Conservation (phyloP, 2,113 vertebrate genomes). For the Forbesichthys agassizii region DNA sequence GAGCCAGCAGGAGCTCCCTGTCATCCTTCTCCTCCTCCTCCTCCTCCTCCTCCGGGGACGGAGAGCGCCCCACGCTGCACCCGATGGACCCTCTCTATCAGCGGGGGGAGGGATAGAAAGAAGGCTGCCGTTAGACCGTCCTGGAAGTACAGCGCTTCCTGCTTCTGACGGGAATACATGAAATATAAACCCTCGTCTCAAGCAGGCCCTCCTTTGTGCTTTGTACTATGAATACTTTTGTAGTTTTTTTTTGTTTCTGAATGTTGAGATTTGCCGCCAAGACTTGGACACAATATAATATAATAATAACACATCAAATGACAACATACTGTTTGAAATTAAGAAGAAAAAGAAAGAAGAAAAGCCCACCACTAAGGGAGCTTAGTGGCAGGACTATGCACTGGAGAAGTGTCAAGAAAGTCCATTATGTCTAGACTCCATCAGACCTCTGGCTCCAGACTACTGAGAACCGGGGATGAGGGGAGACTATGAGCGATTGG, state of each 20-base stretch:
- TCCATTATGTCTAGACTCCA: slow-evolving; percentile 61
- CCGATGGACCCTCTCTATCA: slow-evolving; percentile 61
- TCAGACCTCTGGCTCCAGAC: slow-evolving; percentile 67
- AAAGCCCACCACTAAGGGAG: slow-evolving; percentile 40
- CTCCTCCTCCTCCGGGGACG: slow-evolving; percentile 75
- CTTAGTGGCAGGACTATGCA: slow-evolving; percentile 28
- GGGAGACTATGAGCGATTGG: slow-evolving; percentile 60
- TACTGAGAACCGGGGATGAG: slow-evolving; percentile 62
- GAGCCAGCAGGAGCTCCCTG: slow-evolving; percentile 76
- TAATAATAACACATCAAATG: slow-evolving; percentile 4
- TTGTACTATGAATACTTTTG: background rate
- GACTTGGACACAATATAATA: slow-evolving; percentile 25
- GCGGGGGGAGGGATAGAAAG: background rate
- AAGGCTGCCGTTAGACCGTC: too few species aligned
- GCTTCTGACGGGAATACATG: too few species aligned
- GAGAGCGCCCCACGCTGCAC: slow-evolving; percentile 51
- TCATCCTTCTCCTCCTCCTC: too few species aligned
- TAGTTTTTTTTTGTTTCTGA: background rate
- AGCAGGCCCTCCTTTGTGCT: background rate
- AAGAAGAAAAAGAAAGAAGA: background rate
- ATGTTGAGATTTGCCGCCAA: slow-evolving; percentile 1
- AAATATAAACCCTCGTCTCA: too few species aligned
- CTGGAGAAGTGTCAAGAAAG: slow-evolving; percentile 47
- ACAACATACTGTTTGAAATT: background rate
- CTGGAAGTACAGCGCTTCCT: too few species aligned